phyloP scores from a whole-genome alignment of 2,113 vertebrate genomes.

The Falco punctatus region DNA sequence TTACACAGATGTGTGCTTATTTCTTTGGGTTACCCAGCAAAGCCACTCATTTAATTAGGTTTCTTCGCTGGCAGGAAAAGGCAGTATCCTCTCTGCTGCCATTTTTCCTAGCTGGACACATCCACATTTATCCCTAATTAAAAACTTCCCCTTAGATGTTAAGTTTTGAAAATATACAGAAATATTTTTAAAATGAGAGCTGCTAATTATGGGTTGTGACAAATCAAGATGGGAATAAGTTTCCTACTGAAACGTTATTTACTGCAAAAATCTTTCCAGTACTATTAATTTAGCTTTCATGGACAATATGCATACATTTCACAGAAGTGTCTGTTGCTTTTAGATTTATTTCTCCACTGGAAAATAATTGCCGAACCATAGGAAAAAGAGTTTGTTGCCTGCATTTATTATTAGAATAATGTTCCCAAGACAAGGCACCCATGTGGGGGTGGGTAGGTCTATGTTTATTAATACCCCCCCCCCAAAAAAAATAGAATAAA shows the following conservation, averaged over 20 bases:
- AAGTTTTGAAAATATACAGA: slow-evolving; percentile 33
- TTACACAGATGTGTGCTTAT: slow-evolving; percentile 25
- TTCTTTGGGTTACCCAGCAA: slow-evolving; percentile 39
- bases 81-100: not conserved
- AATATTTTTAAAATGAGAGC: slow-evolving; percentile 25
- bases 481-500: slow-evolving; percentile 59
- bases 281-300: slow-evolving; percentile 3
- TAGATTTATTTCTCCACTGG: slow-evolving; percentile 52
- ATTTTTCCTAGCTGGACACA: slow-evolving; percentile 21
- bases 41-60: slow-evolving; percentile 25
- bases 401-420: slow-evolving; percentile 62
- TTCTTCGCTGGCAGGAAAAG: slow-evolving; percentile 46
- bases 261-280: not conserved
- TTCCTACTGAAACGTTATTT: slow-evolving; percentile 33
- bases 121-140: slow-evolving; percentile 37
- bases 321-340: slow-evolving; percentile 23
- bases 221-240: not conserved
- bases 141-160: slow-evolving; percentile 44
- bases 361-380: slow-evolving; percentile 37
- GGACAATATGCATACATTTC: slow-evolving; percentile 31
- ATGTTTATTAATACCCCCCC: slow-evolving; percentile 44
- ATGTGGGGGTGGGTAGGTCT: slow-evolving; percentile 20
- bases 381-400: slow-evolving; percentile 49
- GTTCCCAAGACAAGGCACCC: slow-evolving; percentile 54
- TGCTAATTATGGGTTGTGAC: slow-evolving; percentile 11